phyloP scores from a whole-genome alignment of 2,888 invertebrate species.

The Pemphredon lugubris region DNA sequence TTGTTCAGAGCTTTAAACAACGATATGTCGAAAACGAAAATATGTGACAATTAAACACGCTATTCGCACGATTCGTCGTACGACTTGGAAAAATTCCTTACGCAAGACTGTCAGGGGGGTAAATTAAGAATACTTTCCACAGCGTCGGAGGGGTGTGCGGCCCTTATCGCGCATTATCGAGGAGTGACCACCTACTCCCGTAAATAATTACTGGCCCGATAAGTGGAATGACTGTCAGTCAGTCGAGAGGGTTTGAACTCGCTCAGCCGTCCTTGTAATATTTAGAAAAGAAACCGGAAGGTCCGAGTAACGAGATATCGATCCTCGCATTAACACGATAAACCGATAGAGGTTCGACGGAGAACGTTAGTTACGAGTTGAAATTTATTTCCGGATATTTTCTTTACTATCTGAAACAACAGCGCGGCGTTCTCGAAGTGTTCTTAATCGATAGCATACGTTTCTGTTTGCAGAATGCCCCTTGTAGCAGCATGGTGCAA shows the following conservation, averaged over 20 bases:
- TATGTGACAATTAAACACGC: too few relatives aligned
- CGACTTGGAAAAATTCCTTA: too few relatives aligned
- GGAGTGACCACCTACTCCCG: slow-evolving; percentile 43
- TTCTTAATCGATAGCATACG: background rate
- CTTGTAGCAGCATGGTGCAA: slow-evolving; percentile 76
- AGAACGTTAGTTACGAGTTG: background rate
- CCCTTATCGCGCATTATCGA: slow-evolving; percentile 61
- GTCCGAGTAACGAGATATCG: slow-evolving; percentile 53
- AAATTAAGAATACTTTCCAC: slow-evolving; percentile 2
- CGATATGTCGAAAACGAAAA: too few relatives aligned
- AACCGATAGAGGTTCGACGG: background rate
- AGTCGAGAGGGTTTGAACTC: slow-evolving; percentile 47
- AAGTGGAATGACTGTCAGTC: slow-evolving; percentile 53
- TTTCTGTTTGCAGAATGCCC: slow-evolving; percentile 73
- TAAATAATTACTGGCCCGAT: slow-evolving; percentile 63
- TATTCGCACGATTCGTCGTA: too few relatives aligned
- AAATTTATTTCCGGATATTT: background rate
- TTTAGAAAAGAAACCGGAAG: slow-evolving; percentile 57
- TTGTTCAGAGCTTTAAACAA: too few relatives aligned
- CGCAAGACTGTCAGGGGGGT: too few relatives aligned
- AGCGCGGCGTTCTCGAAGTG: background rate
- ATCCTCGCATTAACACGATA: slow-evolving; percentile 41
- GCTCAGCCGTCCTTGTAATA: slow-evolving; percentile 42
- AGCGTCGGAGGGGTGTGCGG: slow-evolving; percentile 28
- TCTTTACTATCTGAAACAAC: background rate